phyloP scores from a whole-genome alignment of 2,888 invertebrate species.

The Hirudinaria manillensis region DNA sequence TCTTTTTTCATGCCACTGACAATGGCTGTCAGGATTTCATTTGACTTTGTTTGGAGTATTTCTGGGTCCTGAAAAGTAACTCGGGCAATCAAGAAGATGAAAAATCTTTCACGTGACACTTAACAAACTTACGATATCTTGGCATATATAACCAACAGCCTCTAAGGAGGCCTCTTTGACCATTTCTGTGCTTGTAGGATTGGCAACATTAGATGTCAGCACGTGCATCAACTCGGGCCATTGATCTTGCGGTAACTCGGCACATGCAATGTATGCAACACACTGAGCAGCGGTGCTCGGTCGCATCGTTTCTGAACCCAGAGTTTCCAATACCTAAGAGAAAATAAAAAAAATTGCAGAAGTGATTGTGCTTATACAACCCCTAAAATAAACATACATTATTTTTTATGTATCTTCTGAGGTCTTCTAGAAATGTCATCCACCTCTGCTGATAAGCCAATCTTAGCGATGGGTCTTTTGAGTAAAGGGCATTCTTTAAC shows the following conservation, averaged over 20 bases:
- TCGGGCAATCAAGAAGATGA: not conserved
- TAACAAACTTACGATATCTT: conserved; percentile 68
- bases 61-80: conserved; percentile 64
- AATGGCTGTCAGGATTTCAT: conserved; percentile 94
- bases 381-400: conserved; percentile 65
- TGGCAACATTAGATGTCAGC: conserved; percentile 84
- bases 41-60: conserved; percentile 82
- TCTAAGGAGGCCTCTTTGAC: conserved; percentile 93
- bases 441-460: conserved; percentile 82
- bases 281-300: conserved; percentile 98
- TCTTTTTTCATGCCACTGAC: conserved; percentile 95
- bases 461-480: conserved; percentile 80
- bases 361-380: too few relatives aligned
- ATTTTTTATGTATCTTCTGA: conserved; percentile 80
- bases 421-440: conserved; percentile 81
- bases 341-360: not conserved
- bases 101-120: not conserved
- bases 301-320: conserved; percentile 87
- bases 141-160: conserved; percentile 96
- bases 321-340: conserved; percentile 75
- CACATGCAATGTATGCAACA: conserved; percentile 94
- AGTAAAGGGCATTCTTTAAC: conserved; percentile 91
- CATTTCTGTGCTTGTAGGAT: conserved; percentile 73
- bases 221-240: conserved; percentile 84
- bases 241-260: conserved; percentile 82